Evolutionary conservation across 2,888 invertebrate genomes (phyloP), one percentile per base, ranked within the genome.

Genomic region (Miltochrista miniata): DNA sequence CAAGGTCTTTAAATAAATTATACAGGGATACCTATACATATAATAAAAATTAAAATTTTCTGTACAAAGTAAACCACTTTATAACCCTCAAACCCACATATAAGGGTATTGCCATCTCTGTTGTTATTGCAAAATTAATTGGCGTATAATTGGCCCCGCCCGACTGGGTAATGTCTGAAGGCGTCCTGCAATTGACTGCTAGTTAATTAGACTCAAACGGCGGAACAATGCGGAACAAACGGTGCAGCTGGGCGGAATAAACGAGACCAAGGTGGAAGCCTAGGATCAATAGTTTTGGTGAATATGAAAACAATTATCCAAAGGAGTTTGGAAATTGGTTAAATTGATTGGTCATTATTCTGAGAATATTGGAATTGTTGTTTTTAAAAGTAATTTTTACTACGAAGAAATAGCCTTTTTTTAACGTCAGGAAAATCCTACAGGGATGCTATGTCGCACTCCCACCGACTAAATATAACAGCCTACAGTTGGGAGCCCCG

Each of bases 51-150:
- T 24, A 24, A 4, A 4, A 4, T 4, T 24, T 24, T 2, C 2
- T 24, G 5, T 24, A 24, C 18, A 50, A 50, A 38, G 46, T 35
- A 48, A 55, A 54, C 53, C 56, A 67, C 51, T 56, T 52, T 39
- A 34, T 43, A 15, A 31, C 50, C 49, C 45, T 56, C 44, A 56
- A 52, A 34, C 50, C 35, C 40, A 48, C 35, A 45, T 45, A 59
- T 53, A 61, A 51, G n/a, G 24, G 45, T 53, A 42, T 58, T 50
- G 52, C 64, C 48, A 54, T 44, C 52, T 51, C 66, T 64, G 72
- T 77, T 79, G 85, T 85, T 87, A 87, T 88, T 83, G 81, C 86
- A 79, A 84, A 87, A 86, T 85, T 88, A 88, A 90, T 90, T 88
- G 89, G 83, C 87, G 88, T 81, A 75, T 89, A 88, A 89, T 89